These are phyloP conservation scores for Hemiprocne comata DNA, from an alignment of 2,113 vertebrate species.

Conservation along the genomic window DNA sequence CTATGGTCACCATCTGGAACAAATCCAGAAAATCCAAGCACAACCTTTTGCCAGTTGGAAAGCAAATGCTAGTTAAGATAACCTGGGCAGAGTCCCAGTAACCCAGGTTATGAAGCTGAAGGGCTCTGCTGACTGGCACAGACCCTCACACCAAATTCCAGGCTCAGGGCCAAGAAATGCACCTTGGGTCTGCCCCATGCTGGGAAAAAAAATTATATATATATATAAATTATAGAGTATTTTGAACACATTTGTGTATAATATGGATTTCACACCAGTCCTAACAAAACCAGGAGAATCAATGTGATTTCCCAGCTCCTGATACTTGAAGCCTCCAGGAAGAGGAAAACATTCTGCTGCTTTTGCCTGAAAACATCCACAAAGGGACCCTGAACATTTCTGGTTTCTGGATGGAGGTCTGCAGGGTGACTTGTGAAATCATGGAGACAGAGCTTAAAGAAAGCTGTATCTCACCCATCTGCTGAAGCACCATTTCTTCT, in stretches of 20 bases:
- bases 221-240: background rate
- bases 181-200: background rate
- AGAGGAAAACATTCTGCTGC: accelerated
- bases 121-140: background rate
- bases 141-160: background rate
- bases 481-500: background rate
- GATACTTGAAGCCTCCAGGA: background rate
- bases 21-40: background rate
- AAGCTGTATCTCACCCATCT: background rate
- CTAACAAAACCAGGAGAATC: background rate
- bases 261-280: background rate
- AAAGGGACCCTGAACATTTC: accelerated
- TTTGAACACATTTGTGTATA: background rate
- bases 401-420: background rate
- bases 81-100: background rate
- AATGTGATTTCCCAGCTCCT: background rate
- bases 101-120: background rate
- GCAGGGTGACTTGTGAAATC: background rate
- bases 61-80: background rate
- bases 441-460: background rate
- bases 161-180: background rate
- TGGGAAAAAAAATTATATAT: background rate
- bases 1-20: background rate
- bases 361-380: background rate
- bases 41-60: background rate